Percentiles rank a stretch among this genome's conserved stretches.
Conservation (phyloP, 2,888 invertebrate species). For the Zaprionus obscuricornis region DNA sequence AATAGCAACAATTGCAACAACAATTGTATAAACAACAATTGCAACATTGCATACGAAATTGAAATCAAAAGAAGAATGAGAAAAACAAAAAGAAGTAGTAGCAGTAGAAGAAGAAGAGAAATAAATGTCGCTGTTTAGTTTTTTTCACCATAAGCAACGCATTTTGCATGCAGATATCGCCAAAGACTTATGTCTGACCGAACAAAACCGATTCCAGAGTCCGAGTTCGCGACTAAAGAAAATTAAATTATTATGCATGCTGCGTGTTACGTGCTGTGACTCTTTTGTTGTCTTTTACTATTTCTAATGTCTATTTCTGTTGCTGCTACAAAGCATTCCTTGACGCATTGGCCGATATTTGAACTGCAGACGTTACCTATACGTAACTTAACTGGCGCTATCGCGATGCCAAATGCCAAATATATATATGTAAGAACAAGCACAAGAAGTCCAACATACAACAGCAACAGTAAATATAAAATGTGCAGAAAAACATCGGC, state of each 20-base stretch:
- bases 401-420: constrained; percentile 59
- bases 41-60: constrained; percentile 39
- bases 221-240: constrained; percentile 27
- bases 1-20: constrained; percentile 28
- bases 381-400: constrained; percentile 54
- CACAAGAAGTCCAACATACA: constrained; percentile 15
- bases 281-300: constrained; percentile 33
- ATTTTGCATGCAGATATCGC: constrained; percentile 65
- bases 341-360: constrained; percentile 77
- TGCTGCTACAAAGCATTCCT: constrained; percentile 42
- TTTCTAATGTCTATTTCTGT: constrained; percentile 34
- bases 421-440: background rate
- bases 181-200: constrained; percentile 37
- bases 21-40: constrained; percentile 29
- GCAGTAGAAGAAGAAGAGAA: constrained; percentile 1
- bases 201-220: background rate
- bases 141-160: constrained; percentile 62
- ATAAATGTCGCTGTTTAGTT: constrained; percentile 39
- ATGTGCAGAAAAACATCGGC: constrained; percentile 47
- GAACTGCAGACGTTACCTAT: constrained; percentile 38
- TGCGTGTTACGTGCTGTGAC: too few relatives aligned
- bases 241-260: constrained; percentile 63
- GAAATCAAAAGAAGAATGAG: constrained; percentile 35
- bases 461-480: constrained; percentile 13
- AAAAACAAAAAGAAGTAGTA: too few relatives aligned